These are phyloP conservation scores for Geococcyx californianus DNA, from an alignment of 2,113 vertebrate species.

Conservation along the genomic window DNA sequence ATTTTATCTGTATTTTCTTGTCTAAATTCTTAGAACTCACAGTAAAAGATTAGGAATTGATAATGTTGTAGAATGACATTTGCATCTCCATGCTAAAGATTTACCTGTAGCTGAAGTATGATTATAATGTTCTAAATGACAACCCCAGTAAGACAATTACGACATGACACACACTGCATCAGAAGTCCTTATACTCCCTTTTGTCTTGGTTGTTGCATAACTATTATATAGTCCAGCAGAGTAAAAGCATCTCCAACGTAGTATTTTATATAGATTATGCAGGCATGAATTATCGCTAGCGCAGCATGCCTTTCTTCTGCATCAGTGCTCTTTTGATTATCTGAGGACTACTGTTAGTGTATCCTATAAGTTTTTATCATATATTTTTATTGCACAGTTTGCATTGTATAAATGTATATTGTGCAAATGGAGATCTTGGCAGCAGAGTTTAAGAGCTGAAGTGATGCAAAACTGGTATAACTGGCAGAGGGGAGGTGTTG, in stretches of 20 bases:
- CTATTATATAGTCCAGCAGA: neutral
- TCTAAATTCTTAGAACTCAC: neutral
- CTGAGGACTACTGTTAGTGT: neutral
- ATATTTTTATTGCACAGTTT: neutral
- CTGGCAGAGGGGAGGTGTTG: neutral
- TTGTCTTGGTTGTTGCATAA: neutral
- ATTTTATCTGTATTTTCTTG: neutral
- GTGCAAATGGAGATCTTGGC: neutral
- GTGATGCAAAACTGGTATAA: neutral
- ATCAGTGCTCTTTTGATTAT: neutral
- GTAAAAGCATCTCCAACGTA: neutral
- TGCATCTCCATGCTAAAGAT: neutral
- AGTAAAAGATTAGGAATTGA: neutral
- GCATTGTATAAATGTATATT: neutral
- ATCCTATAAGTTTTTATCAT: neutral
- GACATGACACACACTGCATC: neutral
- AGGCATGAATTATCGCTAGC: neutral
- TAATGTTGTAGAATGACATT: neutral
- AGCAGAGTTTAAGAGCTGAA: neutral
- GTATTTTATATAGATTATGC: neutral
- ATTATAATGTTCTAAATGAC: neutral
- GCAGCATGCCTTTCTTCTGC: neutral
- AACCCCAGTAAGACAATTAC: neutral
- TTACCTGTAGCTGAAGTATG: neutral
- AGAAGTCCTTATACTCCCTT: neutral